Evolutionary conservation across 2,113 vertebrate species (phyloP).

Genomic region (Charadrius vociferus): DNA sequence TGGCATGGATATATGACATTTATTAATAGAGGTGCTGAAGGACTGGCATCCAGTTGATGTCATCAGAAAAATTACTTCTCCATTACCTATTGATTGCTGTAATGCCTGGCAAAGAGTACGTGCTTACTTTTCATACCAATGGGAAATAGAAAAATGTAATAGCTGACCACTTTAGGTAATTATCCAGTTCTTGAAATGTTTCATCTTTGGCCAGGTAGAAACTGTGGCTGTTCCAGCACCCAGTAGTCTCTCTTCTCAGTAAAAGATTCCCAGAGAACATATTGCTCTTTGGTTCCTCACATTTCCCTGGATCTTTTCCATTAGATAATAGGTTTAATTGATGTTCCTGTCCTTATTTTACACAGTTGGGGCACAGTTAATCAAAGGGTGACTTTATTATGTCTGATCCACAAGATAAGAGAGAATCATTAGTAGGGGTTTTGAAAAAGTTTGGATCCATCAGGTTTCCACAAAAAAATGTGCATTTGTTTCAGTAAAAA

Average conservation of each 20-base stretch:
- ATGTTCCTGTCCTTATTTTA: not conserved
- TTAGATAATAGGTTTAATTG: not conserved
- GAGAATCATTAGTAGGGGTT: not conserved
- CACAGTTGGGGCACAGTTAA: not conserved
- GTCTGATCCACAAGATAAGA: not conserved
- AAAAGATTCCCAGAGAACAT: not conserved
- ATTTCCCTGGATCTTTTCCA: not conserved
- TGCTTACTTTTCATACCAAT: not conserved
- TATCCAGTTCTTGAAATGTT: not conserved
- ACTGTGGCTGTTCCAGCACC: not conserved
- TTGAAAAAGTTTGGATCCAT: not conserved
- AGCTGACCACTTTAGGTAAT: constrained; percentile 2
- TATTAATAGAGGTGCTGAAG: constrained; percentile 45
- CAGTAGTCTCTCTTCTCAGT: not conserved
- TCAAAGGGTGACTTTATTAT: not conserved
- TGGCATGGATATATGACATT: not conserved
- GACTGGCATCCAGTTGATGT: constrained; percentile 22
- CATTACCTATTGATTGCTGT: constrained; percentile 36
- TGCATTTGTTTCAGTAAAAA: not conserved
- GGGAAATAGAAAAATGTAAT: constrained; percentile 23
- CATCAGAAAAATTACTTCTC: constrained; percentile 39
- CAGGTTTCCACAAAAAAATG: not conserved
- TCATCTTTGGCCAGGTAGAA: not conserved
- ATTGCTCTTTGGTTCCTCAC: not conserved
- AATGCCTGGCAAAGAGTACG: not conserved